Evolutionary conservation across 2,113 vertebrate genomes (phyloP).

Genomic region (Vidua macroura): DNA sequence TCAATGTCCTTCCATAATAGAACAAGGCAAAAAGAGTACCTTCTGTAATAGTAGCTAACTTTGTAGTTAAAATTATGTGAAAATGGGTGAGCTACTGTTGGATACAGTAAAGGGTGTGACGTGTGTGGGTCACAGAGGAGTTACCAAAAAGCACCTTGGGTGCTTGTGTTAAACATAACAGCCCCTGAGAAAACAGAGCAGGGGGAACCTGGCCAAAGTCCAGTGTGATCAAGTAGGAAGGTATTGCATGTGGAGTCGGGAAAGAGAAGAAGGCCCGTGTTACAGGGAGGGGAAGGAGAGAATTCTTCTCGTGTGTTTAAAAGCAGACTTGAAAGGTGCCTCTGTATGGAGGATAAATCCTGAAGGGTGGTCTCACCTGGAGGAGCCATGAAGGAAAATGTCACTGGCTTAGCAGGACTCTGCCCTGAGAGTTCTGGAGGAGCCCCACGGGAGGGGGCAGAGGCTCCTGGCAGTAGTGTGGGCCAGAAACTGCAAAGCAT

Average conservation of each 20-base stretch:
- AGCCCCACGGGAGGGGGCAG: neutral
- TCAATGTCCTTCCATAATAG: neutral
- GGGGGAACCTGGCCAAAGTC: neutral
- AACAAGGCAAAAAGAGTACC: neutral
- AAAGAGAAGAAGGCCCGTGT: neutral
- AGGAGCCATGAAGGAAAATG: neutral
- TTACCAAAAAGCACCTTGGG: neutral
- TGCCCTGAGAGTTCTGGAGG: neutral
- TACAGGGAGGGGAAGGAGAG: neutral
- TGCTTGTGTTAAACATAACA: neutral
- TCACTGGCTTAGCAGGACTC: neutral
- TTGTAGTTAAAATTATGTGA: neutral
- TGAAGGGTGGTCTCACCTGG: neutral
- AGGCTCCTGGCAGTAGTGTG: neutral
- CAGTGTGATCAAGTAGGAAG: neutral
- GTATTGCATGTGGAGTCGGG: neutral
- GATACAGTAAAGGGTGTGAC: neutral
- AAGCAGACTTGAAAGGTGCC: neutral
- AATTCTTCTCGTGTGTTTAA: rapidly evolving
- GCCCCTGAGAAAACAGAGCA: neutral
- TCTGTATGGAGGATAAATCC: neutral
- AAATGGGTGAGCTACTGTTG: neutral
- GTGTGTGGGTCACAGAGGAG: neutral
- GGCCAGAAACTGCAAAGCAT: neutral
- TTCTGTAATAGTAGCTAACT: neutral